Percentiles rank a stretch among this genome's conserved stretches.
phyloP scores from a whole-genome alignment of 2,797 vertebrate species.

The Ctenochaetus hawaiiensis region DNA sequence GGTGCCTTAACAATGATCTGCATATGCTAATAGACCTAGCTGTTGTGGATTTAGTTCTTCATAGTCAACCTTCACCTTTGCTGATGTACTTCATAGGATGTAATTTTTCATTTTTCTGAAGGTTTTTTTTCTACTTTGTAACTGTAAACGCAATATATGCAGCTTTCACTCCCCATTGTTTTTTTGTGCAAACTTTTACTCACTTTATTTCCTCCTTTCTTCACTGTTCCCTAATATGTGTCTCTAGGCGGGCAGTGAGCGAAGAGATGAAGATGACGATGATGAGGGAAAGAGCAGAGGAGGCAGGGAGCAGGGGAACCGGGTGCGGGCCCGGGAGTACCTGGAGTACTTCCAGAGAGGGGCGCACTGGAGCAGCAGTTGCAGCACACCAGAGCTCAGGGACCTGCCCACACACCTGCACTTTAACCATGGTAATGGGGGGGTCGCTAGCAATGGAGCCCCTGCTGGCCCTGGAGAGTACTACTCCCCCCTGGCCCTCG shows the following conservation, averaged over 20 bases:
- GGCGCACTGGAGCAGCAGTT: constrained; percentile 88
- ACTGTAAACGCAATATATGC: background rate
- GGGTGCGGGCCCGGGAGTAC: constrained; percentile 94
- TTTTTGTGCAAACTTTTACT: background rate
- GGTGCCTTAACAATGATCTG: constrained; percentile 13
- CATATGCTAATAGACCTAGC: background rate
- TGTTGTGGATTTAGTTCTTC: background rate
- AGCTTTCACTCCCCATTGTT: no score
- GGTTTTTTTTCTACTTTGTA: background rate
- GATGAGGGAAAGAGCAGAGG: constrained; percentile 76
- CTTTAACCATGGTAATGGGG: constrained; percentile 88
- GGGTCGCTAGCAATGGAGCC: constrained; percentile 88
- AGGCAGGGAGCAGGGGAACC: constrained; percentile 91
- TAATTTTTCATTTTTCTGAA: background rate
- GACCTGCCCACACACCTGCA: constrained; percentile 87
- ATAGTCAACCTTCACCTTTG: background rate
- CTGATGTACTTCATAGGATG: no score
- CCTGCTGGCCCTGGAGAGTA: constrained; percentile 81
- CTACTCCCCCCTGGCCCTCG: constrained; percentile 84
- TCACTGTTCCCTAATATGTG: constrained; percentile 33
- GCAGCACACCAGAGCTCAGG: constrained; percentile 91
- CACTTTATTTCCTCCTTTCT: background rate
- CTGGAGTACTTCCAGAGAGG: constrained; percentile 98
- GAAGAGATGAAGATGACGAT: constrained; percentile 76
- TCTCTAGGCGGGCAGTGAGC: constrained; percentile 83